Evolutionary conservation across 1,140 invertebrate genomes (phyloP).

Genomic region (Lepidurus packardi): DNA sequence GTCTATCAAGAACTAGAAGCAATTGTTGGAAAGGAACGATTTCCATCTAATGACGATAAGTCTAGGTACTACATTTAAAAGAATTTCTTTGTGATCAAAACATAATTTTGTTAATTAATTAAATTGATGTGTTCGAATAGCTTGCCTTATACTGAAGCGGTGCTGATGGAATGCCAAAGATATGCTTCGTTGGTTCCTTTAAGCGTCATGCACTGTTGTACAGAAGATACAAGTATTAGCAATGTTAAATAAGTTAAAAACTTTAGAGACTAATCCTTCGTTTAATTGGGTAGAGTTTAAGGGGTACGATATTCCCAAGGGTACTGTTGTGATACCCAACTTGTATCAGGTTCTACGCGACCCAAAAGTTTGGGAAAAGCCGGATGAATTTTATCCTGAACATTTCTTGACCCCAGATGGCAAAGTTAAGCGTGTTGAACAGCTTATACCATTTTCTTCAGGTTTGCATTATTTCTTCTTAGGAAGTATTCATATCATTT

Average conservation of each 20-base stretch:
- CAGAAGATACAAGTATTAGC: not conserved
- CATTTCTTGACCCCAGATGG: too few relatives aligned
- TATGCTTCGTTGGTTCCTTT: constrained; percentile 11
- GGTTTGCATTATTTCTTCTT: not conserved
- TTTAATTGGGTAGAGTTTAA: not conserved
- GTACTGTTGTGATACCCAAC: too few relatives aligned
- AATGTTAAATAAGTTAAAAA: too few relatives aligned
- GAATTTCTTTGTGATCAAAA: not conserved
- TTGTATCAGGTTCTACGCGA: not conserved
- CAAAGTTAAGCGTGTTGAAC: not conserved
- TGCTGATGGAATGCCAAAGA: constrained; percentile 27
- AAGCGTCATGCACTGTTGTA: not conserved
- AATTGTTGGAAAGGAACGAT: constrained; percentile 37
- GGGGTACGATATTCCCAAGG: too few relatives aligned
- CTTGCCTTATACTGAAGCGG: constrained; percentile 32
- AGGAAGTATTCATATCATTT: not conserved
- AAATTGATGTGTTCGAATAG: not conserved
- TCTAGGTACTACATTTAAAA: not conserved
- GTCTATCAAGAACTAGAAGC: constrained; percentile 42
- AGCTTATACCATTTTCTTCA: not conserved
- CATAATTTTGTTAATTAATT: not conserved
- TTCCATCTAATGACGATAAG: constrained; percentile 16
- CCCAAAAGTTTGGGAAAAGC: not conserved
- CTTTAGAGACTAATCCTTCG: too few relatives aligned
- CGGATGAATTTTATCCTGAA: not conserved